Base-by-base conservation (phyloP, 2,888 invertebrate species). In the Harmothoe impar region DNA sequence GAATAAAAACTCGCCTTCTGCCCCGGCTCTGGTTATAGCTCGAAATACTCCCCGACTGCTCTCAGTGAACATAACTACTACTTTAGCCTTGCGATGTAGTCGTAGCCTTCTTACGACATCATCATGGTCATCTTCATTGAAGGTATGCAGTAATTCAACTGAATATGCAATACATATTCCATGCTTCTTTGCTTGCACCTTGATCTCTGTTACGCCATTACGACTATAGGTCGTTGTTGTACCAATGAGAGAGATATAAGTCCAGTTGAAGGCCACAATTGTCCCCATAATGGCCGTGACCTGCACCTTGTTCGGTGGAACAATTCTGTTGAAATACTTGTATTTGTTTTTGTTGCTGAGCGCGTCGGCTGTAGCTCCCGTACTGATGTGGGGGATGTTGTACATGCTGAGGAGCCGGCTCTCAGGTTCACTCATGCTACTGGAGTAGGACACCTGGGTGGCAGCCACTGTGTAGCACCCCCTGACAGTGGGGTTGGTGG, bases 171-270 rank as follows among this genome's bases (percentile, higher is more conserved):
- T 88, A 54, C 88, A 88, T 0, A 88, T 88, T 17, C 88, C 88
- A 29, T n/a, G 29, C 25, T 52, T 20, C 31, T 88, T 56, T 17
- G 56, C 31, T 15, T 77, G 43, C 25, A 81, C 31, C 29, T 62
- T 85, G 12, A 91, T 56, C 51, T 89, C 91, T 56, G 93, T 93
- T 33, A 93, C 92, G 12, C 92, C 93, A 68, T 93, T 92, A 20
- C 92, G 89, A 0, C 94, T 94, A 90, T 94, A 94, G 10, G 92
- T 92, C 12, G 97, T 97, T 94, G 97, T 97, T 0, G 97, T 97
- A 95, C 97, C 97, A 89, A 97, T 97, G 25, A 97, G 97, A 85
- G 97, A 97, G 85, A 98, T 97, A 95, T 97, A 98, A 23, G 97
- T 97, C 98, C 98, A 98, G 95, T 97, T 97, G 91, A 94, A 94